A percentile compares a stretch with the other conserved stretches of the same genome.
phyloP scores from a whole-genome alignment of 1,140 invertebrate genomes.

The Drosophila neocordata region DNA sequence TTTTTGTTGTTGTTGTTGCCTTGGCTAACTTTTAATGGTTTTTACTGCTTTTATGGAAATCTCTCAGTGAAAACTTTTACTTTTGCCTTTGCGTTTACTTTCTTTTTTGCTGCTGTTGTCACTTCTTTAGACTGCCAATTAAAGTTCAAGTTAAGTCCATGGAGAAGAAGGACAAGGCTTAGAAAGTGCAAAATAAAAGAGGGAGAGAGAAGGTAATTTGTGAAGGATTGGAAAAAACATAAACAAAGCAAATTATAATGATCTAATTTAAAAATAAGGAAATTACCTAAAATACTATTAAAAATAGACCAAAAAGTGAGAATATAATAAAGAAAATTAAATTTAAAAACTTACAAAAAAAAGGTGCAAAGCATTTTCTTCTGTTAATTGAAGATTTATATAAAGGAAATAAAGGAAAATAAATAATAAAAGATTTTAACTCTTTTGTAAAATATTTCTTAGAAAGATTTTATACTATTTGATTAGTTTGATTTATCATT shows the following conservation, averaged over 20 bases:
- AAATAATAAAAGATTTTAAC: no score
- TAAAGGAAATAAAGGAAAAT: no score
- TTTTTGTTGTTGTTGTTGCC: neutral
- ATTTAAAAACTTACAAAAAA: no score
- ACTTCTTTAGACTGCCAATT: conserved; percentile 46
- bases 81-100: neutral
- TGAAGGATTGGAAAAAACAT: neutral
- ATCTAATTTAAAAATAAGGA: neutral
- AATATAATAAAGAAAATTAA: no score
- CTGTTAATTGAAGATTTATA: no score
- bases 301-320: no score
- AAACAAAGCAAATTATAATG: neutral
- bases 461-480: no score
- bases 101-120: neutral
- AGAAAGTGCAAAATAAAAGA: neutral
- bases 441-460: no score
- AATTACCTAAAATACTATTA: neutral
- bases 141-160: conserved; percentile 20
- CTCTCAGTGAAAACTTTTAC: conserved; percentile 18
- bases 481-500: no score
- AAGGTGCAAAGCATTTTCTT: no score
- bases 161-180: conserved; percentile 1
- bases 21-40: conserved; percentile 35
- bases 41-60: conserved; percentile 23
- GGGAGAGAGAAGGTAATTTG: neutral